Evolutionary conservation across 2,888 invertebrate genomes (phyloP), one percentile per base, ranked within the genome.

Genomic region (Polymixis flavicincta): DNA sequence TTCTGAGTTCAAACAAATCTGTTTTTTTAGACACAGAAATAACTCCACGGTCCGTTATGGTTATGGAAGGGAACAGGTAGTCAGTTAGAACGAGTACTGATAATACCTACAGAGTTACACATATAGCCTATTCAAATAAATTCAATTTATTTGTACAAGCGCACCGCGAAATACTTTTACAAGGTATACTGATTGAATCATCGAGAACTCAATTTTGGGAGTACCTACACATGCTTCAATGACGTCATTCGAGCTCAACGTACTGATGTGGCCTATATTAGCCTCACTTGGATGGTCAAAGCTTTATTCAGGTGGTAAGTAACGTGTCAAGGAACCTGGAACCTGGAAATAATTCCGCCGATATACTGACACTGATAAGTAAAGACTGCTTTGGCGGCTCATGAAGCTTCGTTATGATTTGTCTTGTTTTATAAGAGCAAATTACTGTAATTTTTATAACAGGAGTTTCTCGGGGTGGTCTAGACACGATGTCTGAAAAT

Each of bases 101-200:
- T 63, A 42, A 7, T n/a, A 42, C 17, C 32, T 17, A 45, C 74
- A 64, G 11, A 42, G 8, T n/a, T 17, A 32, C 74, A 64, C 22
- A 17, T 19, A 61, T 50, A 17, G 22, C 28, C 17, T 82, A 71
- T 69, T 82, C 32, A 74, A 48, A 74, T 45, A 63, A 74, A 82
- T 69, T 75, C 37, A 48, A 79, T 82, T 78, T 71, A 70, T 79
- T 79, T 75, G 57, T 63, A 60, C 37, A 63, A 78, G 66, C 50
- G 60, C 59, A 66, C 69, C 80, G 61, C 74, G 64, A 68, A 78
- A 71, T 66, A 83, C 48, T 71, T 32, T 74, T 71, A 72, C 69
- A 57, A 48, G 50, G 66, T 70, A 76, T 83, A 76, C 63, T 80
- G 75, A 83, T 83, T 71, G 80, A 82, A 72, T 83, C 76, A 82